Conservation (phyloP, 2,888 invertebrate species). For the Lissonota sp. region DNA sequence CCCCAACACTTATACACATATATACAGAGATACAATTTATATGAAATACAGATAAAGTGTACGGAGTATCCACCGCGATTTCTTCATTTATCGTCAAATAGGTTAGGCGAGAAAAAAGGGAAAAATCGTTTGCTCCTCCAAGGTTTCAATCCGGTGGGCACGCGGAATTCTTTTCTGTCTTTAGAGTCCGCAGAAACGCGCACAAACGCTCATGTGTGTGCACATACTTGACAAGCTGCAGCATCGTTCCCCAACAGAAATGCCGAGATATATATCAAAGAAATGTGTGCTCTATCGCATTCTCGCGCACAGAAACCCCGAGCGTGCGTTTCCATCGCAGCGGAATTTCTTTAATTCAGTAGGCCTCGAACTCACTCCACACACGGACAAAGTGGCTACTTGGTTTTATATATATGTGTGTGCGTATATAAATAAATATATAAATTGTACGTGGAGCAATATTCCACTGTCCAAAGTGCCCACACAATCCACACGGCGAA, state of each 20-base stretch:
- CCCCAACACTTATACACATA: too few relatives aligned
- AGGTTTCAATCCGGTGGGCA: constrained; percentile 62
- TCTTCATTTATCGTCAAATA: constrained; percentile 62
- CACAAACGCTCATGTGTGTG: neutral
- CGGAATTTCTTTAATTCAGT: constrained; percentile 48
- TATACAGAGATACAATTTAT: neutral
- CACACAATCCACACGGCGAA: constrained; percentile 13
- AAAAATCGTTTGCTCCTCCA: constrained; percentile 56
- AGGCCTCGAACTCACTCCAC: constrained; percentile 16
- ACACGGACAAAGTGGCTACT: constrained; percentile 15
- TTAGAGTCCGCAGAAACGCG: neutral
- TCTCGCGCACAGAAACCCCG: constrained; percentile 23
- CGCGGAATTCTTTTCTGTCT: constrained; percentile 53
- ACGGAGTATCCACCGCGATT: constrained; percentile 54
- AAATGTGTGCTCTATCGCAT: constrained; percentile 26
- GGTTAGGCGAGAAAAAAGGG: constrained; percentile 23
- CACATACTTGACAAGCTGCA: constrained; percentile 1
- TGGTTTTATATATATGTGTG: neutral
- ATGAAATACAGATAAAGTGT: constrained; percentile 6
- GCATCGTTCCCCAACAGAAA: constrained; percentile 34
- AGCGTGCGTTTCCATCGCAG: constrained; percentile 31
- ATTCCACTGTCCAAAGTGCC: constrained; percentile 32
- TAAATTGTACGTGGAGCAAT: constrained; percentile 9
- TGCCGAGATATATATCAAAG: constrained; percentile 10
- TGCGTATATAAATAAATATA: neutral